phyloP scores from a whole-genome alignment of 2,888 invertebrate species.

The Tenodera sinensis region DNA sequence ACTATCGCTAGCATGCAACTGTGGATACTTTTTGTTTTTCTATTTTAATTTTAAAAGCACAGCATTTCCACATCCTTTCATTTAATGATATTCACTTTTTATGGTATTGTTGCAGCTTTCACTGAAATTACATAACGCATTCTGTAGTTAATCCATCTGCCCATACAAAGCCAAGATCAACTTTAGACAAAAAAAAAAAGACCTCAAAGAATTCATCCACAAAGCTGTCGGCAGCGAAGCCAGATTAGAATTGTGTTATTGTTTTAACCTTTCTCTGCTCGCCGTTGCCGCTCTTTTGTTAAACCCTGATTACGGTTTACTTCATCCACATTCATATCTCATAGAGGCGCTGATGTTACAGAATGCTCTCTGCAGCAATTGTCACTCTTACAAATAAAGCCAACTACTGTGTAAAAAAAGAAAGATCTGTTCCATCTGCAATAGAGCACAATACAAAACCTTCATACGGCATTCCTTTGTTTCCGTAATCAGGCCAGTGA shows the following conservation, averaged over 20 bases:
- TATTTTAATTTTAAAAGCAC: neutral
- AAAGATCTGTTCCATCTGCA: neutral
- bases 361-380: neutral
- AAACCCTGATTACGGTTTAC: neutral
- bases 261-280: neutral
- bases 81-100: neutral
- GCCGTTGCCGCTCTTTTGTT: neutral
- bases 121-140: neutral
- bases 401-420: neutral
- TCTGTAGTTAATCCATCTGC: neutral
- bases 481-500: neutral
- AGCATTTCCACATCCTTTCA: neutral
- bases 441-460: neutral
- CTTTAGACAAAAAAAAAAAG: neutral
- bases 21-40: too few species aligned
- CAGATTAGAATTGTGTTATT: neutral
- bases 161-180: neutral
- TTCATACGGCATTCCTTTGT: neutral
- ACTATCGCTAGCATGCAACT: too few species aligned
- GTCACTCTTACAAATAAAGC: neutral
- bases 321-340: neutral
- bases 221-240: neutral
- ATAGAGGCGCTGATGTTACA: neutral
- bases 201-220: neutral
- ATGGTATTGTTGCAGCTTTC: neutral